phyloP scores from a whole-genome alignment of 2,888 invertebrate species.

The Dione vanillae region DNA sequence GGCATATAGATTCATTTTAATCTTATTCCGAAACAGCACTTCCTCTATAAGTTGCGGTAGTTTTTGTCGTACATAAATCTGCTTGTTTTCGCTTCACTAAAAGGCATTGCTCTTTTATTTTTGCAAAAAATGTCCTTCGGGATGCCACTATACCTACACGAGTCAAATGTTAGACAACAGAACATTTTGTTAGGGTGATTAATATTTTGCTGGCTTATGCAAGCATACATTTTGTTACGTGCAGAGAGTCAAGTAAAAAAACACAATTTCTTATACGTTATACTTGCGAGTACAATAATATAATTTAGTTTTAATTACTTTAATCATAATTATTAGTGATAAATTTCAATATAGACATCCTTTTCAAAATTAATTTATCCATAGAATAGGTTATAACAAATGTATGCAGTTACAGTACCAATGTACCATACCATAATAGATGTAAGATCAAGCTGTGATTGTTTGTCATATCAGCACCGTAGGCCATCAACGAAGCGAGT shows the following conservation, averaged over 20 bases:
- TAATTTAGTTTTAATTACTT: too few species aligned
- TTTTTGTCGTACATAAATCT: conserved; percentile 38
- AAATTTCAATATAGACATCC: too few species aligned
- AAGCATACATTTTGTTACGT: too few species aligned
- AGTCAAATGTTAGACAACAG: conserved; percentile 42
- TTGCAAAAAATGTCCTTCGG: conserved; percentile 44
- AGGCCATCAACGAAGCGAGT: conserved; percentile 14
- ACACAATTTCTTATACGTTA: too few species aligned
- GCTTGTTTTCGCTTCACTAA: conserved; percentile 42
- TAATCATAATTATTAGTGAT: too few species aligned
- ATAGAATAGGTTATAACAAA: too few species aligned
- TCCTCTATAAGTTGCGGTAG: conserved; percentile 16
- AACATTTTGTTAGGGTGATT: conserved; percentile 41
- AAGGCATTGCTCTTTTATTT: conserved; percentile 44
- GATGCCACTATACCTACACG: conserved; percentile 32
- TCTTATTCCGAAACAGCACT: not conserved
- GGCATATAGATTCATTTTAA: conserved; percentile 5
- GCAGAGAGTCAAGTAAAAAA: too few species aligned
- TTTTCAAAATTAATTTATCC: too few species aligned
- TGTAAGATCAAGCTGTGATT: not conserved
- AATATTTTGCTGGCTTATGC: conserved; percentile 37
- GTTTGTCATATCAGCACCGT: not conserved
- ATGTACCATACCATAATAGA: not conserved
- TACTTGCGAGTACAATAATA: too few species aligned
- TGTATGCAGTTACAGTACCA: too few species aligned